Evolutionary conservation across 2,113 vertebrate species (phyloP).

Genomic region (Alces alces): DNA sequence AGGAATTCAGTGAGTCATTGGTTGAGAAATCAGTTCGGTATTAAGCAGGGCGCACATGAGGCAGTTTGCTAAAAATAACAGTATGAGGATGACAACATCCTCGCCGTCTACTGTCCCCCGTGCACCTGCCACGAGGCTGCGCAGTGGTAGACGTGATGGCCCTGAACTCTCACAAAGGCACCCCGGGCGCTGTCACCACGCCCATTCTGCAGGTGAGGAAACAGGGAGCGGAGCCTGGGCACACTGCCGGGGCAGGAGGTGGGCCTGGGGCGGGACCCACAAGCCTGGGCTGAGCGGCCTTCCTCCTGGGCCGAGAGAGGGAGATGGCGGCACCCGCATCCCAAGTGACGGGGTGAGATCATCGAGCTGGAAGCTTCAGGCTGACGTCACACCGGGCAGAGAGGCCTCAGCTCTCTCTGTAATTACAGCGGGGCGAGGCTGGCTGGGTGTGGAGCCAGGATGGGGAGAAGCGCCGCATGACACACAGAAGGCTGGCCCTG

Average conservation of each 20-base stretch:
- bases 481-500: background rate
- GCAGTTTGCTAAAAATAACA: constrained; percentile 51
- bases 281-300: background rate
- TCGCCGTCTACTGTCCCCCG: fast-evolving
- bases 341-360: background rate
- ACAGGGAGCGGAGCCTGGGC: background rate
- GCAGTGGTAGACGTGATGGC: fast-evolving
- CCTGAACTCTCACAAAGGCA: fast-evolving
- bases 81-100: background rate
- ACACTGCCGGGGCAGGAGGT: fast-evolving
- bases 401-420: background rate
- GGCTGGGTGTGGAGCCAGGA: background rate
- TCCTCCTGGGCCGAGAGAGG: background rate
- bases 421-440: background rate
- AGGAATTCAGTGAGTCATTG: constrained; percentile 39
- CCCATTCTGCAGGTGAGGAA: background rate
- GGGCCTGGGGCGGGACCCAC: too few species aligned
- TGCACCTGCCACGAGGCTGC: fast-evolving
- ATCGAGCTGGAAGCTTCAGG: background rate
- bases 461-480: background rate
- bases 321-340: fast-evolving
- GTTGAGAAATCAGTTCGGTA: background rate
- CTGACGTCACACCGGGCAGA: constrained; percentile 46
- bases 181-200: fast-evolving
- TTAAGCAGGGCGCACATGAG: background rate